Conservation (phyloP, 2,113 vertebrate species). For the Petromus typicus region DNA sequence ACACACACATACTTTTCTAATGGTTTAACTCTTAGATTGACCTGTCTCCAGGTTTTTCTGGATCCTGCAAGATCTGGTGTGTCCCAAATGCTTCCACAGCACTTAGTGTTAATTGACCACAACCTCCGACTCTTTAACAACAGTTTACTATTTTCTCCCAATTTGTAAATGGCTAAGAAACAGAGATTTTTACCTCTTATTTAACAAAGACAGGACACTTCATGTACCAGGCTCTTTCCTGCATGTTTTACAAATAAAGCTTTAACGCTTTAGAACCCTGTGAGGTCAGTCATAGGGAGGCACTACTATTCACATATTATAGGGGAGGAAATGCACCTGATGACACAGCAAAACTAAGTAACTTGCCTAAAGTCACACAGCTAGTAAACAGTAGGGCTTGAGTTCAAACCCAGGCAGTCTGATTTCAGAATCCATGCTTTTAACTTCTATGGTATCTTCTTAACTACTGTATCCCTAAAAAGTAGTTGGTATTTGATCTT, state of each 20-base stretch:
- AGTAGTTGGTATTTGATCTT: neutral
- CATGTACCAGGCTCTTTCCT: neutral
- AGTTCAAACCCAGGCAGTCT: conserved; percentile 44
- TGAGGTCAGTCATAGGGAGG: conserved; percentile 6
- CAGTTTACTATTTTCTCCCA: conserved; percentile 7
- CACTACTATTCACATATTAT: conserved; percentile 18
- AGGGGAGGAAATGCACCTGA: neutral
- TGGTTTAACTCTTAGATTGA: conserved; percentile 12
- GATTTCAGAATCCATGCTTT: neutral
- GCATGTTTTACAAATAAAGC: neutral
- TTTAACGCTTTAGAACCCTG: conserved; percentile 8
- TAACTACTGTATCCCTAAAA: neutral
- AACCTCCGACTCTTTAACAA: neutral
- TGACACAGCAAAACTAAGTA: neutral
- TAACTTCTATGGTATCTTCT: neutral
- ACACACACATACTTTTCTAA: neutral
- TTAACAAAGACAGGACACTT: conserved; percentile 1
- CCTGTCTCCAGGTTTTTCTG: conserved; percentile 19
- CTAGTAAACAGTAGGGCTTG: neutral
- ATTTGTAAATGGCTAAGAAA: neutral
- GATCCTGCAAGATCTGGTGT: neutral
- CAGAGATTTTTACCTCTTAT: conserved; percentile 12
- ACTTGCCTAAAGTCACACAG: conserved; percentile 6
- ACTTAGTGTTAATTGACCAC: neutral
- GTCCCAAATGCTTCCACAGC: neutral